These are phyloP conservation scores for Ginglymostoma cirratum DNA, from an alignment of 2,113 vertebrate genomes.

Conservation along the genomic window DNA sequence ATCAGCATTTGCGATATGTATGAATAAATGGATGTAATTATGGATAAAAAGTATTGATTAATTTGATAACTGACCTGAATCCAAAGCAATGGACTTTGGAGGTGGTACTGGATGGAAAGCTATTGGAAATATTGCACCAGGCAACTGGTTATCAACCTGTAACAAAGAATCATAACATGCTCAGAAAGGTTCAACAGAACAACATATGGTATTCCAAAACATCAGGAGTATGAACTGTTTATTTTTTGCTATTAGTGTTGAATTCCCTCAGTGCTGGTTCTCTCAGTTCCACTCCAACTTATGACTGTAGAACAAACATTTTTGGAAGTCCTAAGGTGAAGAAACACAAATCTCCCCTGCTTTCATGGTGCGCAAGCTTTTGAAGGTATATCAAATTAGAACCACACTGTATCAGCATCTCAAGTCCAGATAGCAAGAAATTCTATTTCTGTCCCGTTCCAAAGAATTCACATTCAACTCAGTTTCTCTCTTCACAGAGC, in stretches of 20 bases:
- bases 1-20: conserved; percentile 5
- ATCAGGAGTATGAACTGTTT: background rate
- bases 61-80: conserved; percentile 67
- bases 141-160: conserved; percentile 89
- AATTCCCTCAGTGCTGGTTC: too few relatives aligned
- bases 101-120: conserved; percentile 92
- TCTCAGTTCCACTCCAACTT: background rate
- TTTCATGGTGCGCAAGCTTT: background rate
- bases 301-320: background rate
- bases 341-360: background rate
- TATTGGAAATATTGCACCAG: conserved; percentile 85
- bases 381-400: background rate
- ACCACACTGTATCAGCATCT: background rate
- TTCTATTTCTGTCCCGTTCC: background rate
- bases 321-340: background rate
- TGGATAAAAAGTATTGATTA: background rate
- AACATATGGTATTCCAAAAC: background rate
- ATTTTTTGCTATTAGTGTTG: background rate
- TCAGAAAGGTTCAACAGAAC: background rate
- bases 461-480: too few relatives aligned
- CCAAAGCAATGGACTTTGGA: conserved; percentile 87
- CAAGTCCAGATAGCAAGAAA: background rate
- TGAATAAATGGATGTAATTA: background rate
- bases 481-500: too few relatives aligned
- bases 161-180: conserved; percentile 11